A percentile compares a stretch with the other conserved stretches of the same genome.
phyloP scores from a whole-genome alignment of 35 echinoderm and acorn worm species.

The Apostichopus californicus region DNA sequence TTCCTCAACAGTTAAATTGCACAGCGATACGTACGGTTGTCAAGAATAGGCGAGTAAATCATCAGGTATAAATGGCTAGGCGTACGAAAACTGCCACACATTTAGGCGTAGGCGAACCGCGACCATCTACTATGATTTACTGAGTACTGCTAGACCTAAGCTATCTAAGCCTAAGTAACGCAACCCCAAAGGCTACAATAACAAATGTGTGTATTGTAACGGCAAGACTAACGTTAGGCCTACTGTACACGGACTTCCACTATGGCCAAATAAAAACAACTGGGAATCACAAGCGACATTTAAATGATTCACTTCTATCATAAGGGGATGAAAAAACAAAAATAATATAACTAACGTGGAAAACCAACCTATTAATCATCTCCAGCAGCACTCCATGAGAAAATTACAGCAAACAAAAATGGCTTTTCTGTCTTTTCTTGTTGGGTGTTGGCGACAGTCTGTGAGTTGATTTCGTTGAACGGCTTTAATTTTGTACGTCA shows the following conservation, averaged over 20 bases:
- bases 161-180: too few relatives aligned
- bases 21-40: too few relatives aligned
- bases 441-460: not conserved
- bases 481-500: slow-evolving; percentile 27
- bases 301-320: not conserved
- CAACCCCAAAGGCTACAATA: too few relatives aligned
- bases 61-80: too few relatives aligned
- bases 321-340: not conserved
- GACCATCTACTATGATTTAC: too few relatives aligned
- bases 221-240: not conserved
- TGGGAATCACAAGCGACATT: not conserved
- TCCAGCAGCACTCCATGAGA: not conserved
- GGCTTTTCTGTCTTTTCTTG: not conserved
- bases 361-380: not conserved
- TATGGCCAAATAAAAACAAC: slow-evolving; percentile 22
- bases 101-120: too few relatives aligned
- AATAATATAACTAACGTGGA: not conserved
- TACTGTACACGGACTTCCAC: slow-evolving; percentile 15
- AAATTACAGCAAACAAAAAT: not conserved
- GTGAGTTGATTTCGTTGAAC: slow-evolving; percentile 39
- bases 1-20: too few relatives aligned
- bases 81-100: too few relatives aligned
- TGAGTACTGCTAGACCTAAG: too few relatives aligned
- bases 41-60: too few relatives aligned
- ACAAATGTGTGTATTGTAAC: not conserved